phyloP scores from a whole-genome alignment of 1,140 invertebrate genomes.

The Drosophila neocordata region DNA sequence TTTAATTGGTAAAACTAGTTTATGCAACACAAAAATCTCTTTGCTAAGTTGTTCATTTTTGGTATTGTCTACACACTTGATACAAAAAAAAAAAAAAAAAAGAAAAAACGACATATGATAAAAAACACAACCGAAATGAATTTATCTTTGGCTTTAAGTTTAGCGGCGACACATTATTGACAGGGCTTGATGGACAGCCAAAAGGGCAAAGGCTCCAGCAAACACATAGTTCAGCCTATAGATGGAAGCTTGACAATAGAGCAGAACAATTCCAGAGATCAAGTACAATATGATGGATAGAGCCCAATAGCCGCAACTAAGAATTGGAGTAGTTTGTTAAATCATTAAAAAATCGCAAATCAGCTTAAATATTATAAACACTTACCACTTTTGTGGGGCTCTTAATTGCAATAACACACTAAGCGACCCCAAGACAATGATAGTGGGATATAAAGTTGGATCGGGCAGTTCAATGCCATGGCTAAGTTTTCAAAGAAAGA shows the following conservation, averaged over 20 bases:
- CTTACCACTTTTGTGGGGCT: conserved; percentile 76
- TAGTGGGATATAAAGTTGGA: conserved; percentile 55
- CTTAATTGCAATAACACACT: conserved; percentile 67
- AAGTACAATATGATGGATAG: conserved; percentile 83
- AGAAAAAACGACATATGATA: neutral
- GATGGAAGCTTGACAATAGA: conserved; percentile 84
- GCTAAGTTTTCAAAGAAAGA: neutral
- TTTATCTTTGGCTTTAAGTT: neutral
- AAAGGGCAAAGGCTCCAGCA: conserved; percentile 83
- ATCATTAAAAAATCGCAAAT: too few relatives aligned
- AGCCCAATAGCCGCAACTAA: conserved; percentile 83
- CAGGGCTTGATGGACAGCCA: conserved; percentile 84
- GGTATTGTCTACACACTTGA: conserved; percentile 19
- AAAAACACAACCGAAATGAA: neutral
- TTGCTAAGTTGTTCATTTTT: neutral
- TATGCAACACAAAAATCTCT: conserved; percentile 31
- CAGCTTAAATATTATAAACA: neutral
- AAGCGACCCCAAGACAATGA: conserved; percentile 50
- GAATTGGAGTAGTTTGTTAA: neutral
- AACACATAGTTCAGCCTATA: conserved; percentile 85
- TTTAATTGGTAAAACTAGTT: conserved; percentile 10
- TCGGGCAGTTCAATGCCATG: conserved; percentile 61
- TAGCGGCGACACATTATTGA: conserved; percentile 37
- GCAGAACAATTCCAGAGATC: conserved; percentile 83
- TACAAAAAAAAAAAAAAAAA: too few relatives aligned